Evolutionary conservation across 2,888 invertebrate genomes (phyloP), one percentile per base, ranked within the genome.

Genomic region (Pachycephus smyrnensis): DNA sequence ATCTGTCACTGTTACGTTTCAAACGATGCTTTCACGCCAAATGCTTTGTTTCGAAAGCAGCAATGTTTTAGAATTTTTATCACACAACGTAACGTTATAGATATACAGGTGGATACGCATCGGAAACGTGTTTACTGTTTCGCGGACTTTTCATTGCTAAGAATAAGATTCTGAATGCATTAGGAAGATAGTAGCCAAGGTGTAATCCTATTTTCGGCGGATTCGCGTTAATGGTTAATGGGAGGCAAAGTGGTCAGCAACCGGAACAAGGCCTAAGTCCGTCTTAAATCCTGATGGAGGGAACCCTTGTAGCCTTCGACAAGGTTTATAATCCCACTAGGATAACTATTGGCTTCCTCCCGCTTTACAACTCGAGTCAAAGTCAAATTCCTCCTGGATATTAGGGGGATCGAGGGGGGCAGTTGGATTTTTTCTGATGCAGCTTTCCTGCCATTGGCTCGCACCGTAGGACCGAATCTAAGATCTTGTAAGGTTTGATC

Each of bases 261-360:
- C 89, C 90, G 90, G 91, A 91, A 91, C 91, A 91, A 89, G 90
- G 88, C 89, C 91, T 91, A 91, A 91, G 90, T 91, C 91, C 88
- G 89, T 91, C 91, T 91, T 91, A 91, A 91, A 90, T 91, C 91
- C 90, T 89, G 87, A 75, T 86, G 86, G 88, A 88, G 87, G 81
- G 81, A 84, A 83, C 89, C 86, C 87, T 87, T 85, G 86, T 85
- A 87, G 86, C 83, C 85, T 81, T 85, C 85, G 81, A 80, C 86
- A 84, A 88, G 88, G 87, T 89, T 86, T 85, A 81, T 89, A 91
- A 91, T 91, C 90, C 89, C 82, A 82, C 86, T 85, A 82, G 88
- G 84, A 89, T 85, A 90, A 91, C 90, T 89, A 89, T 91, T 89
- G 90, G 85, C 87, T 86, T 80, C 78, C 75, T 83, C 80, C 78